Base-by-base conservation (phyloP, 2,888 invertebrate genomes). In the Caenorhabditis sulstoni region DNA sequence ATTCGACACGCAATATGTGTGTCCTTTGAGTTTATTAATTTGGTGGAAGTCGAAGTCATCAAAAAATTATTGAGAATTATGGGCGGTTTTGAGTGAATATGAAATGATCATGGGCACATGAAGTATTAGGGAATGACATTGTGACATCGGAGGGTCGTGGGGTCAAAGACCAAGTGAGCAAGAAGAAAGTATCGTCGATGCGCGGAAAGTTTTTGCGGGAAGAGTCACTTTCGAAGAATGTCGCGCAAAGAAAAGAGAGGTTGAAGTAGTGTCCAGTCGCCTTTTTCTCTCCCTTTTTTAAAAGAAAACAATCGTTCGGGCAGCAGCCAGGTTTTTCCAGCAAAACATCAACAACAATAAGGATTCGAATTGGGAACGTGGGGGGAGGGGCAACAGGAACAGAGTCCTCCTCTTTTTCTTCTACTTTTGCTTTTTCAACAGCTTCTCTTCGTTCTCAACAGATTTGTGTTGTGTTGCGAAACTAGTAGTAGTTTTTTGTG, bases 321-420 rank as follows among this genome's bases (percentile, higher is more conserved):
- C 70, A 71, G 62, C 62, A 57, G 62, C 53, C 73, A 73, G 73
- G 73, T 64, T 73, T 64, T 64, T 44, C 29, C 58, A 64, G 58
- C 73, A 73, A 53, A 75, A 75, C 67, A 75, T 75, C 75, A 75
- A 66, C 75, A 75, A 75, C 75, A 67, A 75, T 67, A 67, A 61
- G 22, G 58, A 55, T 66, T 61, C 67, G 49, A 45, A 58, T 52
- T 58, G 57, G 47, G 44, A 22, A 20, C 39, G 50, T 52, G 64
- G 50, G 55, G 50, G 20, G 29, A 49, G 49, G 41, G 41, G 50
- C 64, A 73, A 64, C 62, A 73, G 50, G 55, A 65, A 73, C 73
- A 62, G 23, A 70, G 52, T 52, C 50, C 52, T 52, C 53, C 29
- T 11, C 8, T 45, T 18, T 11, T 18, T 3, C 55, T 20, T 16